Evolutionary conservation across 2,888 invertebrate genomes (phyloP), one percentile per base, ranked within the genome.

Genomic region (Cerceris ruficornis): DNA sequence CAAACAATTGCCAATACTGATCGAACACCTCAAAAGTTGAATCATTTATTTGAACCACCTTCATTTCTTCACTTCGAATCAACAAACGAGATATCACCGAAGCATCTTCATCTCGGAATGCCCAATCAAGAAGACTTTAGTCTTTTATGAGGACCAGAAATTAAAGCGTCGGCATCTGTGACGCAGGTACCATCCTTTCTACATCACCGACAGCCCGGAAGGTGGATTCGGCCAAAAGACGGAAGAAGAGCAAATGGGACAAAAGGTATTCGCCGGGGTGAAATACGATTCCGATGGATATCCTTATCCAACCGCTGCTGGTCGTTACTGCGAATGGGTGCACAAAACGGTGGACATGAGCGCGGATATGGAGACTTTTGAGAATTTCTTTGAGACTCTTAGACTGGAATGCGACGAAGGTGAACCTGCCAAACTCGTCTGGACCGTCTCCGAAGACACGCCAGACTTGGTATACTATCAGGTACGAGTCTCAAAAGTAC

Each of bases 401-500:
- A 94, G 95, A 83, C 93, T 97, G 85, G 95, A 95, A 80, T 98
- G 98, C 88, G 95, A 95, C 46, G 94, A 94, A 0, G 97, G 97
- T 0, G 95, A 96, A 73, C 95, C 97, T 0, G 97, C 95, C 0
- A 93, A 94, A 72, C 94, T 98, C 67, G 95, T 95, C 90, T 98
- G 98, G 98, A 97, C 97, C 0, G 98, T 98, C 49, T 95, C 96
- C 0, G 93, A 95, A 85, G 96, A 97, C 90, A 97, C 98, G 0
- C 98, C 98, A 0, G 96, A 97, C 92, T 89, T 95, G 69, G 93
- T 98, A 0, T 98, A 98, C 90, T 98, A 98, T 92, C 98, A 98
- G 95, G 98, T 98, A 92, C 89, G 81, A 7, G 13, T 50, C 13
- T 50, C n/a, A n/a, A n/a, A n/a, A n/a, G n/a, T n/a, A n/a, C n/a